These are phyloP conservation scores for Porites lutea DNA, from an alignment of 64 coral and sea anemone genomes.

Conservation along the genomic window DNA sequence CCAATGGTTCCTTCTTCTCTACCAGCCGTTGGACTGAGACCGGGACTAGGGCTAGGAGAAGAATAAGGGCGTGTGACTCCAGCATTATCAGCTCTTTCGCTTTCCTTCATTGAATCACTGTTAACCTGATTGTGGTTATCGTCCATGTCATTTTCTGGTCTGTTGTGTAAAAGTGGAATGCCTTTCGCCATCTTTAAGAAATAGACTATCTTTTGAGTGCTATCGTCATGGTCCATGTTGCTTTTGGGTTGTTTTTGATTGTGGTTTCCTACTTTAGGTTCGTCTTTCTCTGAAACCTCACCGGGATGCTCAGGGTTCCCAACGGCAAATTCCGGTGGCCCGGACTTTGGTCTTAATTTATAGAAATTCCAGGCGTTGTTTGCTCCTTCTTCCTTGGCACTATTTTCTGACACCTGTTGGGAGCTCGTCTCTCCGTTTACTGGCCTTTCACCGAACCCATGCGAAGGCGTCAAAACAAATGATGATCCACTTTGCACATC, in stretches of 20 bases:
- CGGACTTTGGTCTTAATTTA: background rate
- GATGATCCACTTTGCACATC: background rate
- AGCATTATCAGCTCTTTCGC: background rate
- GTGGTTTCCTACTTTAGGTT: background rate
- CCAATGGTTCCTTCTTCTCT: conserved; percentile 4
- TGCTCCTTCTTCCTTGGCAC: background rate
- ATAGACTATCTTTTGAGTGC: conserved; percentile 34
- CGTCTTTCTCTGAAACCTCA: background rate
- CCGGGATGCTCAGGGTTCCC: background rate
- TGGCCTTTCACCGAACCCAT: background rate
- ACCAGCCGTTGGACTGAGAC: background rate
- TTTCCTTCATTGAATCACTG: background rate
- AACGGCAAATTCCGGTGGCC: background rate
- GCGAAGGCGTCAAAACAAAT: background rate
- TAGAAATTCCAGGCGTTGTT: background rate
- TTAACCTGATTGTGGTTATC: background rate
- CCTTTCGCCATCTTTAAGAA: conserved; percentile 51
- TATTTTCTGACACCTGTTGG: too few species aligned
- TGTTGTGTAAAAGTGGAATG: conserved; percentile 35
- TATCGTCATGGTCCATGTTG: conserved; percentile 1
- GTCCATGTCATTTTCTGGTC: background rate
- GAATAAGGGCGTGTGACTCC: background rate
- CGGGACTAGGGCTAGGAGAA: background rate
- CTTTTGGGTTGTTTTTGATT: background rate
- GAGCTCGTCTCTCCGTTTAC: background rate